These are phyloP conservation scores for Drosophila birchii DNA, from an alignment of 2,888 invertebrate genomes.

Conservation along the genomic window DNA sequence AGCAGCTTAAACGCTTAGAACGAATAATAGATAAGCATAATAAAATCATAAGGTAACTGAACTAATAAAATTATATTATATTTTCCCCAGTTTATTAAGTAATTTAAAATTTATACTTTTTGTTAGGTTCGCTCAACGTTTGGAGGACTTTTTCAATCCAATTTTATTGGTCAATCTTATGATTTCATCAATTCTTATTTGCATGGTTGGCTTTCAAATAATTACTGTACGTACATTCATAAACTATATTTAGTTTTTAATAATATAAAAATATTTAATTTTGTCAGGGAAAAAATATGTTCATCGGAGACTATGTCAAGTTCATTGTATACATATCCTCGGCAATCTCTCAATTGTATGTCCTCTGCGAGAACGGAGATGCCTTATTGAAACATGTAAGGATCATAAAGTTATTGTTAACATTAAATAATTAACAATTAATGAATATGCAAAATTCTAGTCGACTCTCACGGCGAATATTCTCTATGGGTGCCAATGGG, in stretches of 20 bases:
- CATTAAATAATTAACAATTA: too few species aligned
- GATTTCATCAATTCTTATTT: conserved; percentile 83
- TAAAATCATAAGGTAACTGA: conserved; percentile 77
- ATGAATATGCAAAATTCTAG: conserved; percentile 45
- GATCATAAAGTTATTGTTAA: neutral
- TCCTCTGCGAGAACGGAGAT: conserved; percentile 84
- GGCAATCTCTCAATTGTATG: conserved; percentile 81
- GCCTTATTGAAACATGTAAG: conserved; percentile 83
- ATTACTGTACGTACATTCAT: conserved; percentile 72
- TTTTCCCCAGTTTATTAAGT: neutral
- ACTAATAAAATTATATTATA: neutral
- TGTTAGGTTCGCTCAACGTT: conserved; percentile 74
- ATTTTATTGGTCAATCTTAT: conserved; percentile 82
- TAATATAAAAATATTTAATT: neutral
- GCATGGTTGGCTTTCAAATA: conserved; percentile 84
- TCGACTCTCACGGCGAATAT: conserved; percentile 76
- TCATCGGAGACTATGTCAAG: conserved; percentile 82
- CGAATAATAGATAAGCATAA: conserved; percentile 77
- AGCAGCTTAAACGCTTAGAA: conserved; percentile 62
- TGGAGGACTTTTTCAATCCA: conserved; percentile 83
- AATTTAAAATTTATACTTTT: neutral
- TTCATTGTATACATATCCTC: conserved; percentile 83
- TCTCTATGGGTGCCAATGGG: conserved; percentile 82
- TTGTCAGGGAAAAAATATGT: conserved; percentile 78
- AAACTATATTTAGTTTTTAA: neutral